Base-by-base conservation (phyloP, 2,888 invertebrate genomes). In the Charanyca ferruginea region DNA sequence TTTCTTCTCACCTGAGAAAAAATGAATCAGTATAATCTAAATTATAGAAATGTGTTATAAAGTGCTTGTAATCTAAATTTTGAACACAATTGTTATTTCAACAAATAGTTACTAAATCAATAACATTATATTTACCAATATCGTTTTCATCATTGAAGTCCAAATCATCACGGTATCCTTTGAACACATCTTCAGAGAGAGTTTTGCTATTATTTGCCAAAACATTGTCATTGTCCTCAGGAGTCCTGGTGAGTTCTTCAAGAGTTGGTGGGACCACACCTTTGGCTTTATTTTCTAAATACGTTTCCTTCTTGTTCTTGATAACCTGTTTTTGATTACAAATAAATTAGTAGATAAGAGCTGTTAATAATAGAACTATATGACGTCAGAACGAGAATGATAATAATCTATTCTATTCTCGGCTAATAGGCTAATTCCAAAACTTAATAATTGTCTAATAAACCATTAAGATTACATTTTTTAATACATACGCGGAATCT, bases 71-170 rank as follows among this genome's bases (percentile, higher is more conserved):
- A 11, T 38, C 4, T 2, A 38, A 2, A 35, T 9, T 35, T 11
- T 35, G 3, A 35, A 1, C 1, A 3, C 3, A 35, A 11, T 35
- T 35, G 9, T 35, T 11, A 11, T 11, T 11, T 13, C 1, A 11
- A 35, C 13, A 5, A 9, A 11, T 35, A 9, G 32, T 32, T 32
- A 11, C 1, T 7, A 32, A 38, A 38, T 38, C 3, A 4, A 28
- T 16, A 11, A 35, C 22, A 41, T 25, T 9, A 45, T 32, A 9
- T 52, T 89, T 81, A 96, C 97, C 98, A 55, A 98, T 96, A 90
- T 98, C 98, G 83, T 97, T 97, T 87, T 98, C 98, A 85, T 98
- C 98, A 70, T 97, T 97, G 61, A 96, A 97, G 85, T 98, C 98
- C 76, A 98, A 94, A 91, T 98, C 98, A 85, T 98, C 98, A 72